Base-by-base conservation (phyloP, 2,888 invertebrate genomes). In the Argynnis bischoffii region DNA sequence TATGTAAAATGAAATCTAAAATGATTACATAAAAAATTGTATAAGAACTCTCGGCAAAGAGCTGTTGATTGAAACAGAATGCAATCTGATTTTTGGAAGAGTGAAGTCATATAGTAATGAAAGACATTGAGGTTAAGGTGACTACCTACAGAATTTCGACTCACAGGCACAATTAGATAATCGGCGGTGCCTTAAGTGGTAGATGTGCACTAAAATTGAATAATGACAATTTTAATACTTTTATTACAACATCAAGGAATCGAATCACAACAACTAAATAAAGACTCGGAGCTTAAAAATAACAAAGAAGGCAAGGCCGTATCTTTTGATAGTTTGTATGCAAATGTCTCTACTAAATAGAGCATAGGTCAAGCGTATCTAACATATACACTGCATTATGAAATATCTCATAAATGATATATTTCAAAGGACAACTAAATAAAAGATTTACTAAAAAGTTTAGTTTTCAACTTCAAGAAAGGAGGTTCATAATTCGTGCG, bases 41-140 rank as follows among this genome's bases (percentile, higher is more conserved):
- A 16, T 31, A 26, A 48, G 15, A n/a, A 26, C 59, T 59, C 31
- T 59, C 59, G 48, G 59, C 48, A 48, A 31, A 48, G 48, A 16
- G 46, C 18, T 53, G 51, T 26, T 65, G 13, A 41, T 65, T 51
- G 16, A 53, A 57, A 51, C 46, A 60, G 57, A 61, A 66, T 69
- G 54, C 55, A 57, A 8, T 53, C 35, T n/a, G 21, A 57, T 57
- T 53, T 64, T 57, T 13, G 41, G 48, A 8, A n/a, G 15, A 53
- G 16, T 57, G 46, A 57, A 64, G 64, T 51, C 56, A 50, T 56
- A 8, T 18, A 50, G 56, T 57, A 64, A 57, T 57, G 21, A 31
- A 47, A 64, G n/a, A 57, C 16, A 53, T 41, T 53, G 26, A 46
- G 35, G 35, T 55, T 21, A 51, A 65, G n/a, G 46, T 26, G 26